phyloP scores from a whole-genome alignment of 2,888 invertebrate genomes.

The Notodonta dromedarius region DNA sequence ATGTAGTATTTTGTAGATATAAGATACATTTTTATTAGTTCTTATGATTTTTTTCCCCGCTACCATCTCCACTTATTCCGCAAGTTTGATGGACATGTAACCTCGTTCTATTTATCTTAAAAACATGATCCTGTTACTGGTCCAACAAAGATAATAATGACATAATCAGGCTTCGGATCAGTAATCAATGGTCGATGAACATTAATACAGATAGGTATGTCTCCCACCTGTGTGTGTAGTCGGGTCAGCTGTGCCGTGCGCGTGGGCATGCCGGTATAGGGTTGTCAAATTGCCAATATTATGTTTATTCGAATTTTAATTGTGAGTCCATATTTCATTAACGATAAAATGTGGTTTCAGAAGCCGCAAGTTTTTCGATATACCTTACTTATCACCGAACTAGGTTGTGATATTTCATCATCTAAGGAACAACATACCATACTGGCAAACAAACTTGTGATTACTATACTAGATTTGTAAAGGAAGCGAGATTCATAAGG shows the following conservation, averaged over 20 bases:
- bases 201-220: constrained; percentile 20
- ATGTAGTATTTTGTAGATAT: too few species aligned
- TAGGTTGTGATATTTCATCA: too few species aligned
- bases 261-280: constrained; percentile 28
- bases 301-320: background rate
- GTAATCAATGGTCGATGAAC: constrained; percentile 7
- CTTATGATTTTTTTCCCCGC: too few species aligned
- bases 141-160: constrained; percentile 1
- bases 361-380: too few species aligned
- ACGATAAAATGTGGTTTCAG: too few species aligned
- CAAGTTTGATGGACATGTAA: background rate
- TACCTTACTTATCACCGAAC: too few species aligned
- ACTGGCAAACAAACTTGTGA: too few species aligned
- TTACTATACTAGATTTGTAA: too few species aligned
- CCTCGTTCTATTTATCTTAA: background rate
- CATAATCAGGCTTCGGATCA: background rate
- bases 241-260: constrained; percentile 20
- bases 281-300: constrained; percentile 9
- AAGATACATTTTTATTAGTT: background rate
- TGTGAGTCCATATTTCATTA: too few species aligned
- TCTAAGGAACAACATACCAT: too few species aligned
- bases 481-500: too few species aligned
- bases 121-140: background rate
- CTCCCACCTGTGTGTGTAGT: constrained; percentile 33
- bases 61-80: too few species aligned